Evolutionary conservation across 2,113 vertebrate genomes (phyloP), one percentile per base, ranked within the genome.

Genomic region (Vidua chalybeata): DNA sequence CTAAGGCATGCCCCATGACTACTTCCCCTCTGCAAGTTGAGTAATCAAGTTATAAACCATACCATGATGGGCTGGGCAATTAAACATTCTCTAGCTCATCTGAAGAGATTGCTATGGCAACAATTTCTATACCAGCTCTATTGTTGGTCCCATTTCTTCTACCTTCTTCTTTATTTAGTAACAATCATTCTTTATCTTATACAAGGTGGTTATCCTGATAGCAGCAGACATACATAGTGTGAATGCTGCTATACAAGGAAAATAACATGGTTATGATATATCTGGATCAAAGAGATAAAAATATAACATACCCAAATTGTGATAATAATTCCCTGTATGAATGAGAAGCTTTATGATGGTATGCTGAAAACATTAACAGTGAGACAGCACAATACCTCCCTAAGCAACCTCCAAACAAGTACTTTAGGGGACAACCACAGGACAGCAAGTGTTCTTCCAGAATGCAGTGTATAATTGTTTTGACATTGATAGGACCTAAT

Each of bases 41-140:
- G 55, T 79, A 96, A 94, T 97, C 90, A 94, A 93, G 88, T 96
- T 96, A 93, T 88, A 95, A 94, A 95, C 88, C 26, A 75, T 81
- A 92, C n/a, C 66, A 75, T 52, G 68, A 90, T 93, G 76, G 76
- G 54, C 31, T 68, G 71, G 68, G 56, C 82, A 96, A 93, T 91
- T 93, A 95, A 94, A 86, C 61, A 75, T 94, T 94, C 96, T 93
- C 61, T 81, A 89, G 88, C 54, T 95, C 73, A 89, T 90, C 76
- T 94, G 66, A 97, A 81, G 73, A 90, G 73, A 96, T 90, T 84
- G 76, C 90, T 90, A 89, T 81, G 62, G 83, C 76, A 97, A 94
- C 93, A 75, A 89, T 72, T 92, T 84, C 84, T 92, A 84, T 71
- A 93, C 52, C 55, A 91, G 63, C 37, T 89, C 62, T 87, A 82